Conservation (phyloP, 2,113 vertebrate species). For the Prionailurus bengalensis region DNA sequence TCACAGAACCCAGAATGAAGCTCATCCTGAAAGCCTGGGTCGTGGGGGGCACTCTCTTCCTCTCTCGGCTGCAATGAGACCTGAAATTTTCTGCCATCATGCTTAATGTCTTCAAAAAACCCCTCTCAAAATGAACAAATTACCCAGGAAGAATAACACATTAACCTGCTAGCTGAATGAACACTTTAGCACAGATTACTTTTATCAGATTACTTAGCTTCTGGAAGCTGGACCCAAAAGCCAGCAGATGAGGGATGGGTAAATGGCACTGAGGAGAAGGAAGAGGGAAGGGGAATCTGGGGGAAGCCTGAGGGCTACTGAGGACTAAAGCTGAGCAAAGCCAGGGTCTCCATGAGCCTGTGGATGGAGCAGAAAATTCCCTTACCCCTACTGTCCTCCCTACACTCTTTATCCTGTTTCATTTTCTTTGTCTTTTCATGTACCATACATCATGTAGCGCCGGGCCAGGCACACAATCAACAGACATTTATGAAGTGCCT, state of each 20-base stretch:
- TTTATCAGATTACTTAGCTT: slow-evolving; percentile 71
- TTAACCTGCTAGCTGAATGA: slow-evolving; percentile 66
- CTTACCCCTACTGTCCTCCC: not conserved
- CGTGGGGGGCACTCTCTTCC: not conserved
- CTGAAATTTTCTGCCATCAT: slow-evolving; percentile 72
- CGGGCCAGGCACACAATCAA: not conserved
- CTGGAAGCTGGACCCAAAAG: slow-evolving; percentile 27
- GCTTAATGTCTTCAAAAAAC: slow-evolving; percentile 77
- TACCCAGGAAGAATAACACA: slow-evolving; percentile 69
- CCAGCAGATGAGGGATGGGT: slow-evolving; percentile 9
- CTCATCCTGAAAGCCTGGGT: slow-evolving; percentile 44
- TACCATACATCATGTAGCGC: not conserved
- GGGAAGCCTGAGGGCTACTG: not conserved
- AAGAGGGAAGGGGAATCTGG: not conserved
- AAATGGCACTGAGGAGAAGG: not conserved
- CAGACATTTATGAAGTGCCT: not conserved
- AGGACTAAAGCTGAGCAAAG: not conserved
- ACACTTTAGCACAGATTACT: slow-evolving; percentile 63
- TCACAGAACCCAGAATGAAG: not conserved
- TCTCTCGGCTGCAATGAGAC: slow-evolving; percentile 49
- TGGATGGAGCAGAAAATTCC: not conserved
- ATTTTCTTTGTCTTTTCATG: not conserved
- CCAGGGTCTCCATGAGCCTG: not conserved
- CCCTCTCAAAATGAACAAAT: slow-evolving; percentile 81
- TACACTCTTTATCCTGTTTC: not conserved